Evolutionary conservation across 2,113 vertebrate species (phyloP).

Genomic region (Rynchops niger): DNA sequence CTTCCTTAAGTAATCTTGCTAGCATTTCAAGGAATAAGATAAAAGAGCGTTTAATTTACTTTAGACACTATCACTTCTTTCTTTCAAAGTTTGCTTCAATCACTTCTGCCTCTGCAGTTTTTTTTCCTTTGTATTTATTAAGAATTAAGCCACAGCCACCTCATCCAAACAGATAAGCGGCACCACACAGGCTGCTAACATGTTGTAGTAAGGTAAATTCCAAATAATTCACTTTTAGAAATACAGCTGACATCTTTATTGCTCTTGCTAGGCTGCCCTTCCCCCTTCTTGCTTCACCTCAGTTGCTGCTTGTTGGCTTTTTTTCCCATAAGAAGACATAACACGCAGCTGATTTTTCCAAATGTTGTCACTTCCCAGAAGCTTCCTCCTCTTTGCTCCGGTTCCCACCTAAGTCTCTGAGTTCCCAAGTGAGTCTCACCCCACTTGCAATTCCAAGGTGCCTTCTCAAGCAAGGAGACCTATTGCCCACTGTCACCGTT

Average conservation of each 20-base stretch:
- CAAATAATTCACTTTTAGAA: neutral
- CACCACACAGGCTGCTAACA: neutral
- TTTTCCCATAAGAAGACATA: neutral
- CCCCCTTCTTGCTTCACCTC: neutral
- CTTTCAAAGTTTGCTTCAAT: neutral
- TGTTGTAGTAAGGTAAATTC: neutral
- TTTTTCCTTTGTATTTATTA: neutral
- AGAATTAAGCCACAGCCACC: neutral
- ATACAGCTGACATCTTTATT: neutral
- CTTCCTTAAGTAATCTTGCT: neutral
- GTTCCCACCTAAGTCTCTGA: neutral
- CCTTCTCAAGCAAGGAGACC: neutral
- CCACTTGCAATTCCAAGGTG: neutral
- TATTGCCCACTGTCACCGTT: fast-evolving
- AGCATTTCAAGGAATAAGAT: neutral
- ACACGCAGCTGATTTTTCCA: neutral
- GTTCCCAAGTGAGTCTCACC: neutral
- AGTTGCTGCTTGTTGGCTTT: neutral
- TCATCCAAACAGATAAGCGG: neutral
- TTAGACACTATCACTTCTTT: neutral
- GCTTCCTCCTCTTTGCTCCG: neutral
- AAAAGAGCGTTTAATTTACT: neutral
- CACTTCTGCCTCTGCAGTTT: neutral
- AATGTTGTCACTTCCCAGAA: neutral
- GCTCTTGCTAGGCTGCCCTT: neutral